Percentiles rank a stretch among this genome's conserved stretches.
These are phyloP conservation scores for Neotoxoptera formosana DNA, from an alignment of 1,140 invertebrate species.

Conservation along the genomic window DNA sequence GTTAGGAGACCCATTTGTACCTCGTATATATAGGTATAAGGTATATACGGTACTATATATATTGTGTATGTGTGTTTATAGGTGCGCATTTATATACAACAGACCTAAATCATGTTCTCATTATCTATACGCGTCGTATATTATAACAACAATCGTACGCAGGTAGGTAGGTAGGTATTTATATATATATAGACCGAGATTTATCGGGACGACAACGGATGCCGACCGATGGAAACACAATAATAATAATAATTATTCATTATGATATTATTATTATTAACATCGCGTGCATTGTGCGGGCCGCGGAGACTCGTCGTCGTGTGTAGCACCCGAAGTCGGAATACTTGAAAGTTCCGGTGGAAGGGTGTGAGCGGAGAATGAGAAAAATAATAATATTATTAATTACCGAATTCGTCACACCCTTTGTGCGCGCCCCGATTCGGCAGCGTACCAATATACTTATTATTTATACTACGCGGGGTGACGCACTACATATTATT, in stretches of 20 bases:
- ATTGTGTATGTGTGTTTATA: background rate
- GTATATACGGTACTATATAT: no score
- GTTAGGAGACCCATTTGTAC: background rate
- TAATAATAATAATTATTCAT: background rate
- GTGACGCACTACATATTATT: background rate
- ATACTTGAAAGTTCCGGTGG: conserved; percentile 36
- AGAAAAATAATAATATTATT: background rate
- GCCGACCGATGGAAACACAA: background rate
- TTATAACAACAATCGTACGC: background rate
- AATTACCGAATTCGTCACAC: conserved; percentile 57
- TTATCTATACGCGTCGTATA: background rate
- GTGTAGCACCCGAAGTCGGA: conserved; percentile 1
- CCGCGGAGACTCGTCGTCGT: background rate
- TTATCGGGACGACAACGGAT: conserved; percentile 27
- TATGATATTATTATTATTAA: background rate
- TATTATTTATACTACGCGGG: background rate
- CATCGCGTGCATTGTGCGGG: conserved; percentile 21
- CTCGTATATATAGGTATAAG: no score
- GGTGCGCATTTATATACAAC: background rate
- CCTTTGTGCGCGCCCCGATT: conserved; percentile 45
- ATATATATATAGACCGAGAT: conserved; percentile 6
- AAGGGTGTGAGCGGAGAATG: background rate
- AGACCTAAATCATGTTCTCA: conserved; percentile 35
- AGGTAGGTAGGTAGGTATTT: background rate
- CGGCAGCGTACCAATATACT: background rate